A percentile compares a stretch with the other conserved stretches of the same genome.
phyloP scores from a whole-genome alignment of 2,888 invertebrate genomes.

The Nomada lathburiana region DNA sequence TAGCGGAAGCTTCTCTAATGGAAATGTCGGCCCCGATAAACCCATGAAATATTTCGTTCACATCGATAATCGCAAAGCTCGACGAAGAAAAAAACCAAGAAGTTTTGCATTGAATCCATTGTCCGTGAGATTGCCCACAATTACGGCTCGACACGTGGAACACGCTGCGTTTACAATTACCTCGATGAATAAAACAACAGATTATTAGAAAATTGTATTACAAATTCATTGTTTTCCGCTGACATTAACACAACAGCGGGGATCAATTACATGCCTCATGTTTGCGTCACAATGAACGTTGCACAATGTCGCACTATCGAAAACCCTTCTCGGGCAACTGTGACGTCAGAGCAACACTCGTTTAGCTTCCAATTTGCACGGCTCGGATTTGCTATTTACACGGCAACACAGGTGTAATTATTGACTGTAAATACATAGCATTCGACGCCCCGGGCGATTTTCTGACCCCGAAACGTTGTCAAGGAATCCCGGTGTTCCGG shows the following conservation, averaged over 20 bases:
- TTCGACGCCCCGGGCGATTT: conserved; percentile 33
- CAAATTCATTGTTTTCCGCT: not conserved
- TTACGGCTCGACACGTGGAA: too few species aligned
- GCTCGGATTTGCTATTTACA: conserved; percentile 19
- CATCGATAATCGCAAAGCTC: not conserved
- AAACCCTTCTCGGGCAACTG: not conserved
- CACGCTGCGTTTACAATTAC: too few species aligned
- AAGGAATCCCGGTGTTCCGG: not conserved
- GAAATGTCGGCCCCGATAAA: not conserved
- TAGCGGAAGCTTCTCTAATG: not conserved
- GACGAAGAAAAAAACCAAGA: too few species aligned
- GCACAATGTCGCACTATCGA: not conserved
- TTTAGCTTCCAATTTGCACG: conserved; percentile 14
- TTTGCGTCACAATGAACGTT: not conserved
- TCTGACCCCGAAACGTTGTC: conserved; percentile 28
- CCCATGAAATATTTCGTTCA: not conserved
- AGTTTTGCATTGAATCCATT: too few species aligned
- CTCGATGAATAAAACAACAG: too few species aligned
- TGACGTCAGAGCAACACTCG: not conserved
- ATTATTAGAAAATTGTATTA: too few species aligned
- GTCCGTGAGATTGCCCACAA: too few species aligned
- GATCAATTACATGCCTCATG: not conserved
- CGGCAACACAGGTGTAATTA: conserved; percentile 19
- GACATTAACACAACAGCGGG: not conserved
- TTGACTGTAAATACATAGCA: conserved; percentile 19